phyloP scores from a whole-genome alignment of 2,888 invertebrate species.

The Pherbina coryleti region DNA sequence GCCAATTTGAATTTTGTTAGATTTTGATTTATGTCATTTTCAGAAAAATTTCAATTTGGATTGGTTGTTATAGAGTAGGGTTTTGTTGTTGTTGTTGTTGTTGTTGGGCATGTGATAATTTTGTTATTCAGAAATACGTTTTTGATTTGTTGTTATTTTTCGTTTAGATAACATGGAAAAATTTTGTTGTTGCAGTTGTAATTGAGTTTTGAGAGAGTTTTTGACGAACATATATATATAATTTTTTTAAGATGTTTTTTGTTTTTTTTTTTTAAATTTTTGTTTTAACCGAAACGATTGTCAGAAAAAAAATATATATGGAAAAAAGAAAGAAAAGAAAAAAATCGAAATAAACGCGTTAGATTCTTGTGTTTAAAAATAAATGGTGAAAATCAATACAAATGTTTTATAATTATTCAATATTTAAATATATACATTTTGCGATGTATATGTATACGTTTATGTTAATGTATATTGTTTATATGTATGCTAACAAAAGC shows the following conservation, averaged over 20 bases:
- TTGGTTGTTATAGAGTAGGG: slow-evolving; percentile 38
- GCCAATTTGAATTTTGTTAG: no score
- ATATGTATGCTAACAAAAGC: slow-evolving; percentile 46
- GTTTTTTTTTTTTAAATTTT: slow-evolving; percentile 48
- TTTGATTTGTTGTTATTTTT: slow-evolving; percentile 43
- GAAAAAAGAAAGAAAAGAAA: slow-evolving; percentile 66
- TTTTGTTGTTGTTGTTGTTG: slow-evolving; percentile 48
- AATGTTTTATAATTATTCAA: slow-evolving; percentile 22
- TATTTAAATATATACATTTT: slow-evolving; percentile 12
- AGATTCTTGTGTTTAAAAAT: slow-evolving; percentile 66
- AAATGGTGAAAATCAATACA: slow-evolving; percentile 43
- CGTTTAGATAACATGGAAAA: slow-evolving; percentile 34
- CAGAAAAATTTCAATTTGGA: slow-evolving; percentile 39
- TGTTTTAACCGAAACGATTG: slow-evolving; percentile 61
- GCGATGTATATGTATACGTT: slow-evolving; percentile 28
- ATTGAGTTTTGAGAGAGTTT: slow-evolving; percentile 47
- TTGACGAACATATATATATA: slow-evolving; percentile 69
- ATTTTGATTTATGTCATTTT: no score
- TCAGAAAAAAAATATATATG: slow-evolving; percentile 57
- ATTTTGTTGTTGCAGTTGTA: slow-evolving; percentile 41
- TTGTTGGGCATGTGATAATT: slow-evolving; percentile 44
- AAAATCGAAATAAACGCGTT: slow-evolving; percentile 70
- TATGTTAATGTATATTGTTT: slow-evolving; percentile 32
- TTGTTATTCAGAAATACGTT: slow-evolving; percentile 41
- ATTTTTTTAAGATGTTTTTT: slow-evolving; percentile 64